Base-by-base conservation (phyloP, 2,888 invertebrate genomes). In the Odontocerum albicorne region DNA sequence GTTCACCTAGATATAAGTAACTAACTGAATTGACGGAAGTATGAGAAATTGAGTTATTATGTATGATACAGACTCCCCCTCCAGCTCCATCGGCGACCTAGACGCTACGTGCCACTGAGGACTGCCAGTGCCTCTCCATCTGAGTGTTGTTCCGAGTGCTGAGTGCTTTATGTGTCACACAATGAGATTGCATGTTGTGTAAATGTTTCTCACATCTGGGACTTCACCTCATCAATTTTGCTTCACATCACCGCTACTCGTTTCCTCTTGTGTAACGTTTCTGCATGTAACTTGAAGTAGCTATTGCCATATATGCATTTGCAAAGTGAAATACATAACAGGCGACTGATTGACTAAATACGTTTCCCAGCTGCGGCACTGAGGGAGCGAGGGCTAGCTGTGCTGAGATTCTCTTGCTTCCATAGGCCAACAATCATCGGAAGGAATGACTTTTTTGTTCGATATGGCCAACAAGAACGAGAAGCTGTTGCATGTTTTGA, bases 401-500 rank as follows among this genome's bases (percentile, higher is more conserved):
- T 81, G 65, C 75, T 81, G 65, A 77, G 80, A 56, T 72, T 72
- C 65, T 68, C 71, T 62, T 77, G 70, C 67, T 66, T 63, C 66
- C 79, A 72, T 65, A 79, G 90, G 53, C 85, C 88, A 43, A 85
- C 87, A 67, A 88, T 90, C 75, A 82, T 90, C 66, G 88, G 87
- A 64, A 81, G 89, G 57, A 83, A 84, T 62, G 88, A 87, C 66
- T 87, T 90, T 77, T 90, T 83, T 80, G 84, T 86, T 59, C 82
- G 89, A 64, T 90, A 83, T 76, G 89, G 89, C 42, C 86, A 87
- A 64, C 83, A 86, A 67, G 89, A 90, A 68, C 80, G 81, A 60
- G 88, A 87, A 68, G 89, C 89, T 60, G 86, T 90, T 64, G 86
- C 88, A 60, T 84, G 83, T 65, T 90, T 90, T 75, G 88, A 89